Evolutionary conservation across 2,888 invertebrate species (phyloP).

Genomic region (Griposia aprilina): DNA sequence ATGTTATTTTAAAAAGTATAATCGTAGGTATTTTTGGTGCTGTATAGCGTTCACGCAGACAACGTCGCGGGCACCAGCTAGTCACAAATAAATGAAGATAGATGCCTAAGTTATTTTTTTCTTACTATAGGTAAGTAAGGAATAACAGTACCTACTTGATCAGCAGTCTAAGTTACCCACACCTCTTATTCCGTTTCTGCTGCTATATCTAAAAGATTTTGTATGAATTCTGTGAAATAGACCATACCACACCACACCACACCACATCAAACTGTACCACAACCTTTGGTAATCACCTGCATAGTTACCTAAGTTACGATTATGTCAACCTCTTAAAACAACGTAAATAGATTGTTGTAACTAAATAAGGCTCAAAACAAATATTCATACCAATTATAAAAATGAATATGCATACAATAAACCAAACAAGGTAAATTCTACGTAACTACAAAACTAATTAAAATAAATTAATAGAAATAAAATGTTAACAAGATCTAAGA

Average conservation of each 20-base stretch:
- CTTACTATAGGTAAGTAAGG: background rate
- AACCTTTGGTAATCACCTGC: background rate
- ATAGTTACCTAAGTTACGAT: background rate
- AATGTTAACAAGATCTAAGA: slow-evolving; percentile 32
- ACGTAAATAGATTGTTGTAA: background rate
- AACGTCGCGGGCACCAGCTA: no score
- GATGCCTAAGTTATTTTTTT: no score
- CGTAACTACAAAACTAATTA: slow-evolving; percentile 16
- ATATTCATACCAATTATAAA: slow-evolving; percentile 13
- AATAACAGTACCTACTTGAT: background rate
- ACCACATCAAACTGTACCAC: background rate
- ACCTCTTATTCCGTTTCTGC: background rate
- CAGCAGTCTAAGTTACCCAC: background rate
- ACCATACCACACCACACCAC: background rate
- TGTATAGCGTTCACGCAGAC: no score
- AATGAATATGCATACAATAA: background rate
- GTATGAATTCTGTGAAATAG: background rate
- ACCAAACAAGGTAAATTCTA: background rate
- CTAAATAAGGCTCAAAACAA: background rate
- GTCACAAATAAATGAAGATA: no score
- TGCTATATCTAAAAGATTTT: background rate
- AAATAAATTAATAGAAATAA: slow-evolving; percentile 19
- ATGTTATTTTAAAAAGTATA: no score
- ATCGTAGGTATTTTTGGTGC: no score
- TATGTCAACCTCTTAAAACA: background rate